Base-by-base conservation (phyloP, 2,888 invertebrate genomes). In the Thymelicus lineola region DNA sequence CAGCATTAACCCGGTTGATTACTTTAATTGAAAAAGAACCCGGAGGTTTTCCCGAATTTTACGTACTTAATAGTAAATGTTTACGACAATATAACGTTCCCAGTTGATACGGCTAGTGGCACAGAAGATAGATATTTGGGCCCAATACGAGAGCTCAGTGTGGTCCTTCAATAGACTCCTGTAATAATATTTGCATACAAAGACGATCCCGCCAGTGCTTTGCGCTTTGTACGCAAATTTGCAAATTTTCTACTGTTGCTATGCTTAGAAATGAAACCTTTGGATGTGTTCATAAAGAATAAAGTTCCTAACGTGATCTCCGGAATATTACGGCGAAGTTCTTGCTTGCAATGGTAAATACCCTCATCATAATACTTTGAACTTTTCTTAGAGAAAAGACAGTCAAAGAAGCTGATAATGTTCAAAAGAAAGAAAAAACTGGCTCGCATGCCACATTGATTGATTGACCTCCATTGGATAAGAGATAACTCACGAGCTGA, bases 151-250 rank as follows among this genome's bases (percentile, higher is more conserved):
- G 76, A 82, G 79, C 82, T 86, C 82, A 74, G 83, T 84, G 82
- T 83, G 85, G 86, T 86, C 86, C 86, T 87, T 87, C 86, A 84
- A 86, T 87, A 86, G 84, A 84, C 85, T 85, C 81, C 81, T 81
- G 83, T 84, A 89, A 88, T 88, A 89, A 86, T 87, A 90, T 89
- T 90, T 89, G 87, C 90, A 90, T 90, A 87, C 81, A 89, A 89
- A 89, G 86, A 84, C 85, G 84, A 86, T 87, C 80, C 80, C 81
- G 78, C 79, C 80, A 79, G 83, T 84, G 79, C 83, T 85, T 82
- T 82, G 82, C 83, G 82, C 86, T 88, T 86, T 85, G 84, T 86
- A 86, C 85, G 86, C 84, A 86, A 86, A 88, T 87, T 87, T 82
- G 83, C 82, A 86, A 86, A 86, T 87, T 82, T 83, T 83, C 81